phyloP scores from a whole-genome alignment of 2,113 vertebrate species.

The Pyxicephalus adspersus region DNA sequence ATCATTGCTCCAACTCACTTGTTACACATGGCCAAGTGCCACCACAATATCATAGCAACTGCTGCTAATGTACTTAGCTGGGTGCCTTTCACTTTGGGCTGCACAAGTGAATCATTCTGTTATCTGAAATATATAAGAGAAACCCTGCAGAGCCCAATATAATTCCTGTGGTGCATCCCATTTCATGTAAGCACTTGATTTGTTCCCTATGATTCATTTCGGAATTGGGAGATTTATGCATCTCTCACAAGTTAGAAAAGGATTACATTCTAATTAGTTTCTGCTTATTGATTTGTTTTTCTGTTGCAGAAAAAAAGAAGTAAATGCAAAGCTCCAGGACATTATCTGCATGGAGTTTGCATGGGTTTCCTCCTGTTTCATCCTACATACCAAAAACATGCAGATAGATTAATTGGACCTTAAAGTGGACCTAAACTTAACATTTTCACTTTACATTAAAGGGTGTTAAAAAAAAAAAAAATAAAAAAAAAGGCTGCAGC shows the following conservation, averaged over 20 bases:
- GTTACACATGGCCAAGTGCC: neutral
- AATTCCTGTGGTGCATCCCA: neutral
- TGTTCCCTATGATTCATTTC: slow-evolving; percentile 2
- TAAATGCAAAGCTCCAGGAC: too few species aligned
- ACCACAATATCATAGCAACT: slow-evolving; percentile 19
- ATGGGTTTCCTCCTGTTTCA: too few species aligned
- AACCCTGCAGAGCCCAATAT: slow-evolving; percentile 8
- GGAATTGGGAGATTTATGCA: neutral
- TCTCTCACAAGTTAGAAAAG: neutral
- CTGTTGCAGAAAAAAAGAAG: too few species aligned
- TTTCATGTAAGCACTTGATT: slow-evolving; percentile 23
- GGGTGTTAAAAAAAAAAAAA: too few species aligned
- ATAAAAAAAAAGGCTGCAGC: too few species aligned
- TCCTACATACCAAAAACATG: too few species aligned
- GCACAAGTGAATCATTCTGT: neutral
- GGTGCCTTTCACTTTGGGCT: neutral
- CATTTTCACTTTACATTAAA: too few species aligned
- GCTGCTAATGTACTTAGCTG: neutral
- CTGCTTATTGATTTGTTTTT: neutral
- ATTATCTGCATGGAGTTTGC: too few species aligned
- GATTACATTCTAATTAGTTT: slow-evolving; percentile 9
- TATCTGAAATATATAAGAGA: slow-evolving; percentile 10
- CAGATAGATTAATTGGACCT: too few species aligned
- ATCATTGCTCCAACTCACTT: neutral
- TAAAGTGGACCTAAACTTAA: too few species aligned